Evolutionary conservation across 2,113 vertebrate genomes (phyloP).

Genomic region (Mionectes macconnelli): DNA sequence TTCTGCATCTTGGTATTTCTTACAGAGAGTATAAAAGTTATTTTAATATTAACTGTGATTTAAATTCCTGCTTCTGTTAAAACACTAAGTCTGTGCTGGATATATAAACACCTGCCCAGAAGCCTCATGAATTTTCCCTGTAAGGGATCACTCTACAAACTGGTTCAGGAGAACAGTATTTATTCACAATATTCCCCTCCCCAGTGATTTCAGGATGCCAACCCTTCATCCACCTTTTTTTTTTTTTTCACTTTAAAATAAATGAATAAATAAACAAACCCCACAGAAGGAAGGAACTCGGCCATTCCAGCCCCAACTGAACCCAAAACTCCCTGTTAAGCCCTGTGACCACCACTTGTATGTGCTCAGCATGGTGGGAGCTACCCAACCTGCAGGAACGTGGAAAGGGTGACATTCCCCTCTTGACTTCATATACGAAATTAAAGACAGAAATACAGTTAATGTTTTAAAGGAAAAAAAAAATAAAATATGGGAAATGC

Average conservation of each 20-base stretch:
- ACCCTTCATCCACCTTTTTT: not conserved
- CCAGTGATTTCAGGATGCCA: not conserved
- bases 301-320: not conserved
- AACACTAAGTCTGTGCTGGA: not conserved
- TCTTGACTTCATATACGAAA: not conserved
- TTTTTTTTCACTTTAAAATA: not conserved
- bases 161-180: not conserved
- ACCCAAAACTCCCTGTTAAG: not conserved
- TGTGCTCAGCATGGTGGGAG: fast-evolving
- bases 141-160: not conserved
- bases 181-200: not conserved
- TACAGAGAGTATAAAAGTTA: not conserved
- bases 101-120: not conserved
- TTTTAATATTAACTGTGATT: not conserved
- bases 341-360: fast-evolving
- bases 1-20: not conserved
- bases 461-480: not conserved
- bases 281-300: not conserved
- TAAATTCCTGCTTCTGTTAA: not conserved
- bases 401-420: not conserved
- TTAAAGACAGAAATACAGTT: not conserved
- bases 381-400: not conserved
- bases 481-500: not conserved
- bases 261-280: not conserved
- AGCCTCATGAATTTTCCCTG: not conserved